Conservation (phyloP, 2,888 invertebrate species). For the Drosophila multiciliata region DNA sequence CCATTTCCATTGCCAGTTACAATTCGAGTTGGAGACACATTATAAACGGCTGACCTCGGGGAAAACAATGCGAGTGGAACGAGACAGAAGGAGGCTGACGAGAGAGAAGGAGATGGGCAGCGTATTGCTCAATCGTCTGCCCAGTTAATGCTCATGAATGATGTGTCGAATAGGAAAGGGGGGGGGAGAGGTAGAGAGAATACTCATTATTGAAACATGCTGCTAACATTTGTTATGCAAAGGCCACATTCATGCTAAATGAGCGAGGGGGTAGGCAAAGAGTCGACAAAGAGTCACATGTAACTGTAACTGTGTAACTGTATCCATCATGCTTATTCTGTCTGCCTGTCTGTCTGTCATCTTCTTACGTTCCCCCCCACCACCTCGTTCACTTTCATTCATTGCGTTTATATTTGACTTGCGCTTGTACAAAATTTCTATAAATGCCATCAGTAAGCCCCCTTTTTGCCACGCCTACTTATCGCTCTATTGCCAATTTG, state of each 20-base stretch:
- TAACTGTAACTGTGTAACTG: slow-evolving; percentile 42
- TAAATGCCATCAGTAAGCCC: slow-evolving; percentile 56
- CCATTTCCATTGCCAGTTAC: slow-evolving; percentile 6
- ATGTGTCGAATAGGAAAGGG: not conserved
- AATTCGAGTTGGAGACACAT: slow-evolving; percentile 20
- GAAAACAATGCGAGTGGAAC: not conserved
- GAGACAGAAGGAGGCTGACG: not conserved
- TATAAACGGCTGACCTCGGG: slow-evolving; percentile 47
- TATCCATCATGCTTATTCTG: slow-evolving; percentile 67
- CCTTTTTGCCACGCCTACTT: not conserved
- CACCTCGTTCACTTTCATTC: slow-evolving; percentile 18
- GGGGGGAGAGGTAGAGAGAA: not conserved
- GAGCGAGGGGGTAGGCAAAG: not conserved
- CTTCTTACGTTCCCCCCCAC: not conserved
- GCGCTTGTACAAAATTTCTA: slow-evolving; percentile 61
- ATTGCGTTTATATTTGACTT: slow-evolving; percentile 45
- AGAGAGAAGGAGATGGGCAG: slow-evolving; percentile 38
- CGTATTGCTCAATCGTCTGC: slow-evolving; percentile 70
- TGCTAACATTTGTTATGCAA: slow-evolving; percentile 78
- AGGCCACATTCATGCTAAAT: slow-evolving; percentile 69
- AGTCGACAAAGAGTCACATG: slow-evolving; percentile 1
- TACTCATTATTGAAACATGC: slow-evolving; percentile 76
- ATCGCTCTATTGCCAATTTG: slow-evolving; percentile 61
- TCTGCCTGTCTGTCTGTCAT: slow-evolving; percentile 9
- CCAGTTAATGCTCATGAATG: slow-evolving; percentile 48